These are phyloP conservation scores for Heliothis subflexa DNA, from an alignment of 1,140 invertebrate genomes.

Conservation along the genomic window DNA sequence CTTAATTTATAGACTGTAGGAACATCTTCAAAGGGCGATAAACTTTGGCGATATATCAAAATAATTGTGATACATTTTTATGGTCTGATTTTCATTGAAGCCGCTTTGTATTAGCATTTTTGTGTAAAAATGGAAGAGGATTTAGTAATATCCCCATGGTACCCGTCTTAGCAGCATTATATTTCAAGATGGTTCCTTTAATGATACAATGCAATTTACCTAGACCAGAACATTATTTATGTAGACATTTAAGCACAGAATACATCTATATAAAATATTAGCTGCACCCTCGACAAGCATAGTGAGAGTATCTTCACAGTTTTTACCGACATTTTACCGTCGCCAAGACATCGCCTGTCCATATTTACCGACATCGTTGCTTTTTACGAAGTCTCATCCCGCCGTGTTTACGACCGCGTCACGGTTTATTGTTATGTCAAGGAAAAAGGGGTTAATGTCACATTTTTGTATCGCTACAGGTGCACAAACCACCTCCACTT, in stretches of 20 bases:
- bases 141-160: too few relatives aligned
- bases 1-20: slow-evolving; percentile 45
- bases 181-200: too few relatives aligned
- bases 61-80: slow-evolving; percentile 43
- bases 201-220: too few relatives aligned
- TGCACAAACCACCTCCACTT: slow-evolving; percentile 25
- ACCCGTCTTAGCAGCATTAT: too few relatives aligned
- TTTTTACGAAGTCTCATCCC: slow-evolving; percentile 78
- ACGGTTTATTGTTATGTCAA: slow-evolving; percentile 77
- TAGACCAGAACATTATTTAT: too few relatives aligned
- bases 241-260: neutral
- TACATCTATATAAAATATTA: slow-evolving; percentile 67
- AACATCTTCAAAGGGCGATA: slow-evolving; percentile 43
- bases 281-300: slow-evolving; percentile 48
- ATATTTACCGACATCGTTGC: slow-evolving; percentile 80
- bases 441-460: slow-evolving; percentile 75
- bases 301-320: slow-evolving; percentile 64
- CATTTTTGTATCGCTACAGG: slow-evolving; percentile 64
- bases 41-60: slow-evolving; percentile 43
- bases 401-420: slow-evolving; percentile 75
- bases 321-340: slow-evolving; percentile 54
- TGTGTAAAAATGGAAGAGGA: neutral
- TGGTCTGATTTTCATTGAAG: slow-evolving; percentile 30
- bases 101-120: slow-evolving; percentile 26
- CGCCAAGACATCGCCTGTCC: slow-evolving; percentile 76